Base-by-base conservation (phyloP, 2,888 invertebrate species). In the Mythimna vitellina region DNA sequence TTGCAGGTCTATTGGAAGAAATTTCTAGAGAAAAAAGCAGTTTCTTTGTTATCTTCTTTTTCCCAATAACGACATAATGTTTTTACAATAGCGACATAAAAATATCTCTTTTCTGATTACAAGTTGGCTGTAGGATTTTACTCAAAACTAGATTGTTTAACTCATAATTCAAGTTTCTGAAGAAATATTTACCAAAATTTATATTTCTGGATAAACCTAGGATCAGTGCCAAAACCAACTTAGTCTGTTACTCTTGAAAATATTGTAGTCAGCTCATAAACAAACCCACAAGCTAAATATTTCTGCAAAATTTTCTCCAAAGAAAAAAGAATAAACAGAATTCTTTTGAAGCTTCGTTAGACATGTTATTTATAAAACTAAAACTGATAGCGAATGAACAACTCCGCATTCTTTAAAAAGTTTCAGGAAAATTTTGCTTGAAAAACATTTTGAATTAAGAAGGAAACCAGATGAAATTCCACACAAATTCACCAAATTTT, bases 321-420 rank as follows among this genome's bases (percentile, higher is more conserved):
- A 56, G 17, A 3, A 2, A n/a, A 49, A 49, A 49, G 0, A n/a
- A 22, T 56, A 29, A 54, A 77, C 35, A 49, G 9, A 61, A 42
- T 20, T 56, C n/a, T 74, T 78, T 70, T 32, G 1, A n/a, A 42
- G 17, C 2, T 61, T 12, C 9, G 12, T 14, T n/a, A 10, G 25
- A 35, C 32, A 3, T 8, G 10, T 32, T 35, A 69, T 61, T 77
- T 56, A 56, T 56, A 14, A 7, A n/a, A 49, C 46, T 5, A n/a
- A 60, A 68, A 56, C 7, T 12, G 22, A 38, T 49, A 58, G 4
- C n/a, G 14, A 32, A 57, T 7, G 1, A 6, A 3, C 14, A 10
- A 25, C 1, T 68, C 12, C 29, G 53, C 53, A 54, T 60, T 60
- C 35, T 12, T 29, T 14, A 60, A 66, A 46, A 14, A 9, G 0